Conservation (phyloP, 2,888 invertebrate species). For the Napeogenes sylphis region DNA sequence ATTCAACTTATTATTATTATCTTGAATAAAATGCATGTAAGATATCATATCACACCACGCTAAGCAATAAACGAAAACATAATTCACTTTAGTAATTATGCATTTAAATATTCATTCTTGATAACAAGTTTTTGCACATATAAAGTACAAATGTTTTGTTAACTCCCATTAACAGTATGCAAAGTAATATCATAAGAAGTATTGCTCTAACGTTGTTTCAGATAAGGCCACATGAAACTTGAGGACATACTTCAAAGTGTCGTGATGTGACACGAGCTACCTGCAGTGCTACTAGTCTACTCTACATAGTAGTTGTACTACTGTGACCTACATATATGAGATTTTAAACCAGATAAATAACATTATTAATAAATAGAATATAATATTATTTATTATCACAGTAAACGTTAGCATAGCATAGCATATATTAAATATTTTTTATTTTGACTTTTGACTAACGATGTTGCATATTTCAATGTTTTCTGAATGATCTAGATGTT, state of each 20-base stretch:
- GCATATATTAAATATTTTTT: no score
- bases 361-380: no score
- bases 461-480: no score
- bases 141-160: constrained; percentile 16
- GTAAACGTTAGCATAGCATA: no score
- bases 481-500: no score
- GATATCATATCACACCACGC: no score
- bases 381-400: no score
- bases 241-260: constrained; percentile 20
- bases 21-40: neutral
- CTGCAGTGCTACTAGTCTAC: neutral
- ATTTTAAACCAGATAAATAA: neutral
- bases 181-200: constrained; percentile 23
- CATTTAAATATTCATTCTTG: constrained; percentile 1
- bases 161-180: constrained; percentile 21
- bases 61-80: neutral
- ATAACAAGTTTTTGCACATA: constrained; percentile 11
- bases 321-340: neutral
- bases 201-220: constrained; percentile 21
- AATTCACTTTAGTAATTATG: neutral
- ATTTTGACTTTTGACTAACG: no score
- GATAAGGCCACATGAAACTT: constrained; percentile 26
- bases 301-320: neutral
- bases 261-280: constrained; percentile 1
- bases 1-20: constrained; percentile 7